Base-by-base conservation (phyloP, 92 coral and sea anemone species). In the Epizoanthus ramosus region DNA sequence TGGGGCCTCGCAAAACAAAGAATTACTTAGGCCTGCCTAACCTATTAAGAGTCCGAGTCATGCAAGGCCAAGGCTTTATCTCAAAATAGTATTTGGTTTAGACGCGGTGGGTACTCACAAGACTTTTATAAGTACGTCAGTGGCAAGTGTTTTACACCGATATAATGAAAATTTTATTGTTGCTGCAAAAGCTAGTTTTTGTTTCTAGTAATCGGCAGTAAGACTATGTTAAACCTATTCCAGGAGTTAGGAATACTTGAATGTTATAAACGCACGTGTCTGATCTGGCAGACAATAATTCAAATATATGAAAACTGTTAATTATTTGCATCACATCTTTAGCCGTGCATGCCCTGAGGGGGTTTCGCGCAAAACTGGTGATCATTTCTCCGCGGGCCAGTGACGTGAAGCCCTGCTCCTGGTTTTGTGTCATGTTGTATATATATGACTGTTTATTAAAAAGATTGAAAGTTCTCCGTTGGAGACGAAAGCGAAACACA, bases 1-100 rank as follows among this genome's bases (percentile, higher is more conserved):
- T 77, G 82, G 68, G 71, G 71, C 82, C 82, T 37, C 41, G 47
- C 63, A 12, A 59, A 58, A 77, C 71, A 77, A 77, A 77, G 82
- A 68, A 37, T 61, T 63, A 22, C 53, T 39, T 35, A 60, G 71
- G 82, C 57, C 24, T 61, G 82, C 9, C 54, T 77, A 57, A 77
- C 68, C 67, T 75, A 75, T 33, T 31, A 58, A 35, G 58, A 75
- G 54, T 41, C 58, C 19, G 57, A 17, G 67, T 54, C 82, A 22
- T 41, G 71, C 41, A 61, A 77, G 37, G 22, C 25, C 41, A 61
- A 77, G 21, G 37, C 25, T 61, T 41, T 58, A 35, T 76, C 61
- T 68, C 41, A 76, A 60, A 35, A 59, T 37, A 57, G 57, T 53
- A 35, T 77, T 77, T 73, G 22, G 63, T 60, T 41, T 60, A 37